A percentile compares a stretch with the other conserved stretches of the same genome.
These are phyloP conservation scores for Silurus glanis DNA, from an alignment of 2,113 vertebrate species.

Conservation along the genomic window DNA sequence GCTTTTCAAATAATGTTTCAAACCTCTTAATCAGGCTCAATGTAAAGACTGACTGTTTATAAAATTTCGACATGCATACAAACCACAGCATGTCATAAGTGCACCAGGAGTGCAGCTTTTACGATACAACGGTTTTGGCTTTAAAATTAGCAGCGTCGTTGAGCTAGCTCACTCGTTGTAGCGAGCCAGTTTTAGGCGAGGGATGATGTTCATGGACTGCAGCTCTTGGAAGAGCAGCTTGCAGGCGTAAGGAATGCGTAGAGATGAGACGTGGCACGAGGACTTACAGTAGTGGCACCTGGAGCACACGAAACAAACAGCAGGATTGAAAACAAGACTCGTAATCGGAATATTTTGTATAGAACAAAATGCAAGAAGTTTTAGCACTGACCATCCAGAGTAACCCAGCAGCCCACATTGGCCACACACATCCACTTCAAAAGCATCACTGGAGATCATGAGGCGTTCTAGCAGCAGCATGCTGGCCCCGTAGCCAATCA, in stretches of 20 bases:
- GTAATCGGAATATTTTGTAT: not conserved
- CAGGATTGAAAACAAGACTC: no score
- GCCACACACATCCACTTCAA: conserved; percentile 96
- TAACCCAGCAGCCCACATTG: conserved; percentile 96
- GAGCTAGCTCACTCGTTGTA: conserved; percentile 84
- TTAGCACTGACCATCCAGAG: conserved; percentile 86
- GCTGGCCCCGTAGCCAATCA: conserved; percentile 98
- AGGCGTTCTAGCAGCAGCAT: conserved; percentile 95
- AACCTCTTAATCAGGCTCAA: not conserved
- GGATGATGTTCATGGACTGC: conserved; percentile 99
- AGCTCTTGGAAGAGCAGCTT: conserved; percentile 98
- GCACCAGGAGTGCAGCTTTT: not conserved
- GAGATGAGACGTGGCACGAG: conserved; percentile 91
- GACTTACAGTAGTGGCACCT: conserved; percentile 99
- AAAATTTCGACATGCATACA: not conserved
- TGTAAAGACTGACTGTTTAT: not conserved
- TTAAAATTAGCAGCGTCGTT: not conserved
- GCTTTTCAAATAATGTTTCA: not conserved
- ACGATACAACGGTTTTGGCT: not conserved
- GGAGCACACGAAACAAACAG: conserved; percentile 43
- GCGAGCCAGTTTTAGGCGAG: conserved; percentile 89
- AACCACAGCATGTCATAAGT: not conserved
- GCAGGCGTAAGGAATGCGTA: conserved; percentile 95
- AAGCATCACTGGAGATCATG: conserved; percentile 99
- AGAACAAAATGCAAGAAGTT: not conserved